Conservation (phyloP, 2,888 invertebrate species). For the Neoscelio sp. region DNA sequence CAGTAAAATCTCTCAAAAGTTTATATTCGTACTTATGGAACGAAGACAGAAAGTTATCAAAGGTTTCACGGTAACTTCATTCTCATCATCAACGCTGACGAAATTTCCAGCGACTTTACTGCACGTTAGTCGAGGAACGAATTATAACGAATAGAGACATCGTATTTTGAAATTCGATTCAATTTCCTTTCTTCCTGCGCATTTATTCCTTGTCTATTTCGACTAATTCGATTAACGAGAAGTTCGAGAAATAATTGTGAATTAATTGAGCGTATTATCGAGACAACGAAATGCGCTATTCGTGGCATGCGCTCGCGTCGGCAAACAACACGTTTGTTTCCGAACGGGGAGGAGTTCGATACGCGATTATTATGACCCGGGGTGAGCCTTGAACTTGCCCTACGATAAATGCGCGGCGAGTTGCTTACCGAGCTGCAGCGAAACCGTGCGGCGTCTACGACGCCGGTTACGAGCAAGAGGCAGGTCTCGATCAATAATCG, state of each 20-base stretch:
- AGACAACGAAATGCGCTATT: conserved; percentile 17
- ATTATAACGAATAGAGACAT: too few species aligned
- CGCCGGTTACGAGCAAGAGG: conserved; percentile 63
- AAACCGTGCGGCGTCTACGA: conserved; percentile 66
- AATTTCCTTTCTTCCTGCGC: too few species aligned
- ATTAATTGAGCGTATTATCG: conserved; percentile 13
- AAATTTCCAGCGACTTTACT: too few species aligned
- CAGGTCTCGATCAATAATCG: conserved; percentile 75
- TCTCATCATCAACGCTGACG: too few species aligned
- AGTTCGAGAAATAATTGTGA: conserved; percentile 28
- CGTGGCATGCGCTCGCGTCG: conserved; percentile 14
- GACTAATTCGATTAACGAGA: conserved; percentile 10
- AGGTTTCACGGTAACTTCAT: too few species aligned
- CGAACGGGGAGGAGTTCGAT: conserved; percentile 76
- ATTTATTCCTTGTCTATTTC: background rate
- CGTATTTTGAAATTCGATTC: too few species aligned
- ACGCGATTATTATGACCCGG: conserved; percentile 81
- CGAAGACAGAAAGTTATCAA: too few species aligned
- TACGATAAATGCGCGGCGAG: conserved; percentile 77
- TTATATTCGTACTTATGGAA: too few species aligned
- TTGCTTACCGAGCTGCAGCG: conserved; percentile 66
- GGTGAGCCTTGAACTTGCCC: conserved; percentile 82
- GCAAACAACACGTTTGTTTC: conserved; percentile 78
- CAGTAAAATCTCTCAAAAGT: too few species aligned
- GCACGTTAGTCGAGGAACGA: too few species aligned